Base-by-base conservation (phyloP, 2,888 invertebrate species). In the Eumacrocentrus americanus region DNA sequence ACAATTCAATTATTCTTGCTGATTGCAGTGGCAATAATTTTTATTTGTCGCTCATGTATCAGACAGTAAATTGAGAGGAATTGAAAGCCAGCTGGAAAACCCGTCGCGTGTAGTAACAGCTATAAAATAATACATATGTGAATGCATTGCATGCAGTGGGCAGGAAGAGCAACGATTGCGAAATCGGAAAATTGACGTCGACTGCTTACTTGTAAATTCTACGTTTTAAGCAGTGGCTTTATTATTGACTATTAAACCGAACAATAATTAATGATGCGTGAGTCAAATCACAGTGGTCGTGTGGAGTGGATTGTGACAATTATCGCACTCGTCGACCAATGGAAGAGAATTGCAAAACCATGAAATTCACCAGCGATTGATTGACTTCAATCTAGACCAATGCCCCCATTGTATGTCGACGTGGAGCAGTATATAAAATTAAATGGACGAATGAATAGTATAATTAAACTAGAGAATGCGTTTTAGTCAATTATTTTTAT, bases 131-230 rank as follows among this genome's bases (percentile, higher is more conserved):
- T 44, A 20, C 5, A 11, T 20, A 44, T 22, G 16, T 20, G 20
- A 12, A 20, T 44, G n/a, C n/a, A 44, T 44, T 44, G 22, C 16
- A 44, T n/a, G 22, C 25, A 5, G 16, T n/a, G 14, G 40, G n/a
- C 40, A 47, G 29, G 42, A 53, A 25, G 18, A 40, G 52, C 47
- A 14, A 20, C 18, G 14, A 42, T 53, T 53, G 20, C 42, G 53
- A 53, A 42, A 53, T 29, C 40, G 25, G 18, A 53, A 53, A 53
- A 53, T 53, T 38, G 7, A 38, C 12, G 12, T 53, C 40, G n/a
- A 25, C 11, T 53, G 16, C 22, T 46, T 12, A 25, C 12, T n/a
- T 18, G 14, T 25, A 29, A 18, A 29, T 53, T 53, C 40, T 29
- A 53, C 38, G 23, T 29, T n/a, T n/a, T 25, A 53, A 2, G 12